phyloP scores from a whole-genome alignment of 2,113 vertebrate species.

The Anthoscopus minutus region DNA sequence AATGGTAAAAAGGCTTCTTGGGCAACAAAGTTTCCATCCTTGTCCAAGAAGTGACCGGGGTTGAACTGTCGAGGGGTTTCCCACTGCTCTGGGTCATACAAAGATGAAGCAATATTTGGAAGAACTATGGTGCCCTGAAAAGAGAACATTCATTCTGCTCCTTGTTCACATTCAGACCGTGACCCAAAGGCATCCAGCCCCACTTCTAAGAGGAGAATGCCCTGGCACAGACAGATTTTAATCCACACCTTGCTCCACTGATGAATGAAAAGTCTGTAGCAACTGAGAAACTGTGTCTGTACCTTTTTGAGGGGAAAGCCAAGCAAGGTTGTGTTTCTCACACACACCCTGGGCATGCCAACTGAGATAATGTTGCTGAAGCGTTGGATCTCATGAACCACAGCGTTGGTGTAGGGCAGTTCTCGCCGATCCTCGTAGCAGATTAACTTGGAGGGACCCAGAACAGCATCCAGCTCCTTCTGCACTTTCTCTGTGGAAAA shows the following conservation, averaged over 20 bases:
- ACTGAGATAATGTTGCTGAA: slow-evolving; percentile 37
- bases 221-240: neutral
- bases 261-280: neutral
- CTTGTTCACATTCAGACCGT: neutral
- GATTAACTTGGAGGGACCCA: slow-evolving; percentile 8
- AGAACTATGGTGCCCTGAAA: slow-evolving; percentile 62
- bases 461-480: slow-evolving; percentile 47
- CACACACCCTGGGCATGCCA: slow-evolving; percentile 39
- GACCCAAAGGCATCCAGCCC: neutral
- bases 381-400: slow-evolving; percentile 51
- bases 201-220: neutral
- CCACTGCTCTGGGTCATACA: slow-evolving; percentile 62
- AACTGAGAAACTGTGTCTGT: neutral
- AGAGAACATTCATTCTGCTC: neutral
- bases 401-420: slow-evolving; percentile 49
- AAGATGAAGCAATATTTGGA: slow-evolving; percentile 56
- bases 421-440: slow-evolving; percentile 25
- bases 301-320: slow-evolving; percentile 58
- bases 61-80: slow-evolving; percentile 61
- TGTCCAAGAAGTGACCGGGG: slow-evolving; percentile 65
- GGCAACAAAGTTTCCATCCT: slow-evolving; percentile 57
- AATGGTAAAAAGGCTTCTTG: slow-evolving; percentile 70
- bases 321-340: slow-evolving; percentile 4
- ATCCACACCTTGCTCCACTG: neutral
- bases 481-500: slow-evolving; percentile 57